These are phyloP conservation scores for Centropus bengalensis DNA, from an alignment of 2,113 vertebrate genomes.

Conservation along the genomic window DNA sequence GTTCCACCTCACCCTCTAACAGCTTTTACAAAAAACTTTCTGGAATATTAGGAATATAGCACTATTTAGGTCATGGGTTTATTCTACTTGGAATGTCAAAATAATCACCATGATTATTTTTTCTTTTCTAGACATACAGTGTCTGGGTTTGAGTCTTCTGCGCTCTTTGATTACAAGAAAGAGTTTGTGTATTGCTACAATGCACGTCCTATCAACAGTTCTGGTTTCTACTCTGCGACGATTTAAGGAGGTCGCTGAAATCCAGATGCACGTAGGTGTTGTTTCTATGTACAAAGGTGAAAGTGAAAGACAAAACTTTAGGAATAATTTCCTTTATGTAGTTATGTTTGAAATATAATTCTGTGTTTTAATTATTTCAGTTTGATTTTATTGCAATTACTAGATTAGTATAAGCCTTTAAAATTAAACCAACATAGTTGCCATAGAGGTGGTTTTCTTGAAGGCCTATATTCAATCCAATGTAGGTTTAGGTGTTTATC, in stretches of 20 bases:
- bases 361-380: not conserved
- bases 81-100: not conserved
- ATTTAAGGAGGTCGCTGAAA: conserved; percentile 81
- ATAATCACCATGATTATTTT: not conserved
- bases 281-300: not conserved
- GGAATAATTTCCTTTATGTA: not conserved
- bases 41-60: not conserved
- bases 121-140: conserved; percentile 87
- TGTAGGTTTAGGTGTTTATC: not conserved
- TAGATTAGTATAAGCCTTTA: not conserved
- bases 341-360: not conserved
- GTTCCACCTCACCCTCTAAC: not conserved
- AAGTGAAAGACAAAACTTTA: not conserved
- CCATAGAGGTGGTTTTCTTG: not conserved
- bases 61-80: not conserved
- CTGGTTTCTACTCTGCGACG: conserved; percentile 82
- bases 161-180: conserved; percentile 84
- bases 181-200: conserved; percentile 83
- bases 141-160: conserved; percentile 87
- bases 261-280: conserved; percentile 84
- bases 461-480: not conserved
- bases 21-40: not conserved
- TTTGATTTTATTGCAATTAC: not conserved
- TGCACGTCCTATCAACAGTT: conserved; percentile 86
- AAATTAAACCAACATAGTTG: not conserved